A percentile compares a stretch with the other conserved stretches of the same genome.
phyloP scores from a whole-genome alignment of 2,797 vertebrate genomes.

The Gadopsis marmoratus region DNA sequence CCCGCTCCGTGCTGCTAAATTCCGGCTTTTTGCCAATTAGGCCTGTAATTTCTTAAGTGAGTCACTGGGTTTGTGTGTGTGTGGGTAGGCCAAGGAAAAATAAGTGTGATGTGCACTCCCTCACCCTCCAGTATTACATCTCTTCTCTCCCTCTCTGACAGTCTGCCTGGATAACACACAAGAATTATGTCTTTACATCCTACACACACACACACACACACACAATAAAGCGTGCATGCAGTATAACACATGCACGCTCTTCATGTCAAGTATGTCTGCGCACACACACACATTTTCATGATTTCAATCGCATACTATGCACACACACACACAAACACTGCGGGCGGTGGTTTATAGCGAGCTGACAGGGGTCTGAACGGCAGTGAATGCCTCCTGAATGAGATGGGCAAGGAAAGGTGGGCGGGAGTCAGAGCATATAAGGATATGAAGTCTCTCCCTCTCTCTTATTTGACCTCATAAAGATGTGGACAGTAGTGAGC shows the following conservation, averaged over 20 bases:
- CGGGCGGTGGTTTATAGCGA: conserved; percentile 33
- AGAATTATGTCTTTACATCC: conserved; percentile 41
- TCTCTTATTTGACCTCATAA: conserved; percentile 63
- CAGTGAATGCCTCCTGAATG: conserved; percentile 43
- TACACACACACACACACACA: not conserved
- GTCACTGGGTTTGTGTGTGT: conserved; percentile 24
- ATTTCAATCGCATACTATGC: conserved; percentile 19
- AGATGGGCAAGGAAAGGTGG: conserved; percentile 10
- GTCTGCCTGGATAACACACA: conserved; percentile 46
- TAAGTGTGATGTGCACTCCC: conserved; percentile 48
- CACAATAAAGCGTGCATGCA: conserved; percentile 2
- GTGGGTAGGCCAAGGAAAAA: conserved; percentile 29
- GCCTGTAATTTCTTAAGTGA: conserved; percentile 43
- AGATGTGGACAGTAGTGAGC: conserved; percentile 42
- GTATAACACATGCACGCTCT: conserved; percentile 11
- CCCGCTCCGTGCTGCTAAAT: conserved; percentile 21
- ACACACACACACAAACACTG: conserved; percentile 14
- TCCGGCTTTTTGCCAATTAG: conserved; percentile 35
- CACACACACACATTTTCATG: conserved; percentile 1
- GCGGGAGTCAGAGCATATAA: conserved; percentile 4
- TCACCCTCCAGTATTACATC: conserved; percentile 55
- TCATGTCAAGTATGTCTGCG: conserved; percentile 9
- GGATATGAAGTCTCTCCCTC: conserved; percentile 24
- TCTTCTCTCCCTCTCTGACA: conserved; percentile 59
- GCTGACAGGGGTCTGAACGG: conserved; percentile 30